Percentiles rank a stretch among this genome's conserved stretches.
These are phyloP conservation scores for Dromococcyx pavoninus DNA, from an alignment of 2,797 vertebrate species.

Conservation along the genomic window DNA sequence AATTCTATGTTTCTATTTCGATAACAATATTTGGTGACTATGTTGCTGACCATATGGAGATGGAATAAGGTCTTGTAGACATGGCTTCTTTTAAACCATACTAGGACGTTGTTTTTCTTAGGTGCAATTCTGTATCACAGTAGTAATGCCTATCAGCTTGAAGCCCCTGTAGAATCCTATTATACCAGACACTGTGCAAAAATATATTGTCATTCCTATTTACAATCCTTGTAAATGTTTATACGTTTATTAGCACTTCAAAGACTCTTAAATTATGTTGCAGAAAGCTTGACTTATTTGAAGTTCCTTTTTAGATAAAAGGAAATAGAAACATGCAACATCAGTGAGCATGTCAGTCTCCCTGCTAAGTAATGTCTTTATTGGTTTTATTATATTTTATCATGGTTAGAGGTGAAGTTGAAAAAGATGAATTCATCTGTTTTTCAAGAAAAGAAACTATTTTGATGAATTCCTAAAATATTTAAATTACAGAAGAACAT, in stretches of 20 bases:
- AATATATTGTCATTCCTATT: not conserved
- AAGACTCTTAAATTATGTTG: not conserved
- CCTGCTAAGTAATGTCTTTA: not conserved
- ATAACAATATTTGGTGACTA: not conserved
- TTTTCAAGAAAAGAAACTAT: conserved; percentile 16
- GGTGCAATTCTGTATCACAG: not conserved
- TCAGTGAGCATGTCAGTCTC: not conserved
- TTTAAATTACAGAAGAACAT: conserved; percentile 40
- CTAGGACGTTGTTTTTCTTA: not conserved
- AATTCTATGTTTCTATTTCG: not conserved
- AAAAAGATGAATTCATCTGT: not conserved
- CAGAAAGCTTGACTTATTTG: not conserved
- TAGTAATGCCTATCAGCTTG: not conserved
- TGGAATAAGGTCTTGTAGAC: not conserved
- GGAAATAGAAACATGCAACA: not conserved
- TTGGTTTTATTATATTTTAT: not conserved
- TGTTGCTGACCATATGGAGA: not conserved
- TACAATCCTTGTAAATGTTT: not conserved
- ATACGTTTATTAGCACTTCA: conserved; percentile 19
- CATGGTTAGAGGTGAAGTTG: conserved; percentile 8
- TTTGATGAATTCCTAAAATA: conserved; percentile 53
- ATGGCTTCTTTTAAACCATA: not conserved
- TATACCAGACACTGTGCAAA: not conserved
- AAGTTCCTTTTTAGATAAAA: not conserved
- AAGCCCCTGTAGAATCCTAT: not conserved